A percentile compares a stretch with the other conserved stretches of the same genome.
Conservation (phyloP, 2,888 invertebrate genomes). For the Drosophila subsilvestris region DNA sequence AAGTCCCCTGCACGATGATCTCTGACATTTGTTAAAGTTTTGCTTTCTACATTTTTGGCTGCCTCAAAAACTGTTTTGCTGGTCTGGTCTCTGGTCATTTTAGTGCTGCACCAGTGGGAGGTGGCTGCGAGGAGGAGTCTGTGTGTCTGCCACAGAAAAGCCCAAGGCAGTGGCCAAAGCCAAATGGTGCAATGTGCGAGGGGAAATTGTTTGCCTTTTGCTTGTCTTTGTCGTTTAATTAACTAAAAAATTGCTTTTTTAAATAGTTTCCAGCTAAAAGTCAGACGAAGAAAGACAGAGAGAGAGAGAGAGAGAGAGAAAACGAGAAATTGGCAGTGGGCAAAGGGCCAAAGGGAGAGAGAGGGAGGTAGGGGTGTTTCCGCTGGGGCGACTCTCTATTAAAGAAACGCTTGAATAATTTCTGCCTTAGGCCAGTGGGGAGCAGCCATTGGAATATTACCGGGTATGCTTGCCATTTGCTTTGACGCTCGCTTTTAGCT, state of each 20-base stretch:
- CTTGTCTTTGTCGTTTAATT: conserved; percentile 79
- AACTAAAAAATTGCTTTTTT: conserved; percentile 77
- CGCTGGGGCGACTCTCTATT: conserved; percentile 41
- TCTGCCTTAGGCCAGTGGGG: conserved; percentile 63
- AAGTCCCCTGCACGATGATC: conserved; percentile 10
- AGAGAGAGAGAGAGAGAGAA: conserved; percentile 1
- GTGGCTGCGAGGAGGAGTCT: background rate
- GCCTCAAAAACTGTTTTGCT: background rate
- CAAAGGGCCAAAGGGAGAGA: background rate
- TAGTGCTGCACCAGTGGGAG: conserved; percentile 8
- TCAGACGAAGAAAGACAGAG: conserved; percentile 17
- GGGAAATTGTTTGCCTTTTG: conserved; percentile 52
- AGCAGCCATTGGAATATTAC: conserved; percentile 46
- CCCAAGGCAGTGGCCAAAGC: conserved; percentile 38
- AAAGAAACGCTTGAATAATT: conserved; percentile 65
- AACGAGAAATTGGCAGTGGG: background rate
- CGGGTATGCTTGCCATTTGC: conserved; percentile 44
- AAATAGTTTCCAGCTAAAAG: conserved; percentile 59
- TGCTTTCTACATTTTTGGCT: too few species aligned
- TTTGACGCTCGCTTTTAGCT: conserved; percentile 57
- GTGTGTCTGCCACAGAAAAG: conserved; percentile 13
- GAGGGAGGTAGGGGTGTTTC: conserved; percentile 4
- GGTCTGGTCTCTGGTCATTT: background rate
- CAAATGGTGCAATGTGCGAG: conserved; percentile 35
- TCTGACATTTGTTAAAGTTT: background rate